phyloP scores from a whole-genome alignment of 2,888 invertebrate species.

The Octodonta nipae region DNA sequence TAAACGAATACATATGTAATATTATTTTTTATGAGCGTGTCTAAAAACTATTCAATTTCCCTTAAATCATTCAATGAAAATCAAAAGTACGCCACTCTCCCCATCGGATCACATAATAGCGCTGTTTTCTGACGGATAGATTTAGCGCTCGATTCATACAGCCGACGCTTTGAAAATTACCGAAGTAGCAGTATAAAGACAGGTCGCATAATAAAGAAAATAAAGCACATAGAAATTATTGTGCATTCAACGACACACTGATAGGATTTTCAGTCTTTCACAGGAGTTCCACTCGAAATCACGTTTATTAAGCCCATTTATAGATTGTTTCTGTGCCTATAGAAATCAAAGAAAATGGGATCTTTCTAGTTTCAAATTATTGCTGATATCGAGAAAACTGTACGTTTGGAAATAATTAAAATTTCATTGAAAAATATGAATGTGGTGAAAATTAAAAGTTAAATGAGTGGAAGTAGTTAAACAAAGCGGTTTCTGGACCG shows the following conservation, averaged over 20 bases:
- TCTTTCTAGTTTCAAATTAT: background rate
- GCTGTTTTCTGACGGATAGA: slow-evolving; percentile 28
- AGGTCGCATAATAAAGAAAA: slow-evolving; percentile 19
- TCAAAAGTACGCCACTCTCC: slow-evolving; percentile 8
- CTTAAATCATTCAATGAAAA: slow-evolving; percentile 1
- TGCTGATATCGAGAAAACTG: too few relatives aligned
- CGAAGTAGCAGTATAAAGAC: slow-evolving; percentile 26
- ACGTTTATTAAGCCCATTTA: slow-evolving; percentile 14
- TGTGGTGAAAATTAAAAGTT: too few relatives aligned
- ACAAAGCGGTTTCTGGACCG: too few relatives aligned
- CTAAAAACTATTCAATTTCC: too few relatives aligned
- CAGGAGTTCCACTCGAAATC: slow-evolving; percentile 8
- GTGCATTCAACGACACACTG: slow-evolving; percentile 19
- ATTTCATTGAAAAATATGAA: too few relatives aligned
- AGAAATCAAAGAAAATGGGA: too few relatives aligned
- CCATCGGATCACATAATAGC: slow-evolving; percentile 26
- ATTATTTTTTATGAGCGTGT: too few relatives aligned
- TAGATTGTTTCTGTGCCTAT: slow-evolving; percentile 12
- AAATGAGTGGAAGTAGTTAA: too few relatives aligned
- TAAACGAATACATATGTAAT: too few relatives aligned
- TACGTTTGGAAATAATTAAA: too few relatives aligned
- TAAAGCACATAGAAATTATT: slow-evolving; percentile 23
- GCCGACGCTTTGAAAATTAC: slow-evolving; percentile 27
- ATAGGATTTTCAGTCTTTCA: slow-evolving; percentile 17
- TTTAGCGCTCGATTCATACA: slow-evolving; percentile 27